Evolutionary conservation across 2,888 invertebrate genomes (phyloP).

Genomic region (Galerucella nymphaeae): DNA sequence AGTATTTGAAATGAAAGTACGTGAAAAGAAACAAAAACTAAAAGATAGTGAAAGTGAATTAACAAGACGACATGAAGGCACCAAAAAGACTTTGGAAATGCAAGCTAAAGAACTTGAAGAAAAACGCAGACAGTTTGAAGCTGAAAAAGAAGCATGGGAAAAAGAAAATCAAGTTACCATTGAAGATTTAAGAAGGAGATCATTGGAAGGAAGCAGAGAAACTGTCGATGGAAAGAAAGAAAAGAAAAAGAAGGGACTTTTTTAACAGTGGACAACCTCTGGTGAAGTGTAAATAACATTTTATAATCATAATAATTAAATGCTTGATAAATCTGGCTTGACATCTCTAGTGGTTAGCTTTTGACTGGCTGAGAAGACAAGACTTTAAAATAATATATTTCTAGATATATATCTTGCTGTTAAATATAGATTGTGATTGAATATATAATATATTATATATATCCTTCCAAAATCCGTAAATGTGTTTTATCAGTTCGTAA

Average conservation of each 20-base stretch:
- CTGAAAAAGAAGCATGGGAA: slow-evolving; percentile 91
- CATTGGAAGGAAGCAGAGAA: slow-evolving; percentile 90
- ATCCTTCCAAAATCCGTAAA: slow-evolving; percentile 26
- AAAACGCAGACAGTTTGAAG: slow-evolving; percentile 84
- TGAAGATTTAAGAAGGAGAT: slow-evolving; percentile 88
- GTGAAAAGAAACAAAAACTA: slow-evolving; percentile 94
- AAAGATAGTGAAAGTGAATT: slow-evolving; percentile 95
- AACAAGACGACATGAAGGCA: slow-evolving; percentile 87
- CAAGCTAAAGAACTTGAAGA: slow-evolving; percentile 94
- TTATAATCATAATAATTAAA: slow-evolving; percentile 33
- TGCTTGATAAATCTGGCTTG: slow-evolving; percentile 32
- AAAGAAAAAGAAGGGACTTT: slow-evolving; percentile 92
- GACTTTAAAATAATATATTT: slow-evolving; percentile 28
- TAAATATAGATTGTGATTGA: slow-evolving; percentile 32
- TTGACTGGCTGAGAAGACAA: slow-evolving; percentile 29
- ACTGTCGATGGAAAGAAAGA: slow-evolving; percentile 89
- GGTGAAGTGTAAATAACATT: slow-evolving; percentile 43
- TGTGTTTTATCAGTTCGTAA: slow-evolving; percentile 27
- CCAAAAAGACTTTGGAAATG: slow-evolving; percentile 76
- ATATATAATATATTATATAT: slow-evolving; percentile 29
- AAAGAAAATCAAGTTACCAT: slow-evolving; percentile 88
- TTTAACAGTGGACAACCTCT: slow-evolving; percentile 68
- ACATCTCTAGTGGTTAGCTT: slow-evolving; percentile 30
- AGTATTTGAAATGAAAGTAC: slow-evolving; percentile 98
- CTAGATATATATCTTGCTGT: slow-evolving; percentile 32